Evolutionary conservation across 2,797 vertebrate genomes (phyloP), one percentile per base, ranked within the genome.

Genomic region (Labeo calbasu): DNA sequence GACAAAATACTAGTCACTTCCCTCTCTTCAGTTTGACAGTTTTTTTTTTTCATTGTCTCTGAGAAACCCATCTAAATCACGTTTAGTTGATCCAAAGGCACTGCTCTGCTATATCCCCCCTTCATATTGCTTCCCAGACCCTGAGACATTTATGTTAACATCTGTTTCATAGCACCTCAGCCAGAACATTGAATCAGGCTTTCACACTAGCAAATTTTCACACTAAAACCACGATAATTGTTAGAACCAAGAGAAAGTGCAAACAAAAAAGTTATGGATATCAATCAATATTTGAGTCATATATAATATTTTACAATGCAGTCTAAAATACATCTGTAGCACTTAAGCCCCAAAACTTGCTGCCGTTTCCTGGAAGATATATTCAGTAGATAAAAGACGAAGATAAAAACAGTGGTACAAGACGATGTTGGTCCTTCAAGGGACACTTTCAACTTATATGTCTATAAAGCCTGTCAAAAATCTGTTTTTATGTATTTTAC

Each of bases 91-190:
- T 90, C 89, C 87, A 79, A 85, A 86, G 75, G 85, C 77, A 61
- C 68, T 88, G 84, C 87, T 68, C 0, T 70, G 84, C 73, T 85
- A 83, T 73, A 86, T 73, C 89, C 88, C 84, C 86, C 83, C 87
- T 91, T 89, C 93, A 92, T 86, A 91, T 92, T 91, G 90, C 88
- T 88, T 94, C 91, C 84, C 69, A 92, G 88, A 92, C 92, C 86
- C 91, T 85, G 88, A 86, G 92, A 89, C 91, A 90, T 92, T 91
- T 91, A 89, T 91, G 88, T 92, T 65, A 87, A 89, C 86, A 90
- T 90, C 91, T 90, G 89, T 93, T 93, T 91, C 89, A 89, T 90
- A 87, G 84, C 83, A 86, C 84, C 90, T 93, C 92, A 92, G 85
- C 87, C 57, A 87, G 83, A 86, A 90, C 90, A 90, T 90, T 91